Base-by-base conservation (phyloP, 2,888 invertebrate genomes). In the Plusia festucae region DNA sequence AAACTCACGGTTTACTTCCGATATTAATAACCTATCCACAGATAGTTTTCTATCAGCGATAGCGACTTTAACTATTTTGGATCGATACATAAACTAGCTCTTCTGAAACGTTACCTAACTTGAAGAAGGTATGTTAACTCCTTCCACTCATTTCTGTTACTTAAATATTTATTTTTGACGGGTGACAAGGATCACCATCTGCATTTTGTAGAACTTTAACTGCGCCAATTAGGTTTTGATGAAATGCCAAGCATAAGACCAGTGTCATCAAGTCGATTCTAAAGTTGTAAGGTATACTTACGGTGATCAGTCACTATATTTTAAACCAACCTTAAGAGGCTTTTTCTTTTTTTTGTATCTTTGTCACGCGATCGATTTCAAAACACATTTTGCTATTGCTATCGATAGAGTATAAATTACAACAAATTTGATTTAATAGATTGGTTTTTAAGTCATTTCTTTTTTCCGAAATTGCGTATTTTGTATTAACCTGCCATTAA, bases 1-100 rank as follows among this genome's bases (percentile, higher is more conserved):
- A 13, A 60, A 16, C 51, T 53, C 22, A 18, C 32, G 27, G 34
- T 60, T 49, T 34, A 40, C 40, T n/a, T 40, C 40, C n/a, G n/a
- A 40, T 40, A 40, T 40, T 15, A 40, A 40, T 40, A 15, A 34
- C 34, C 34, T 13, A 9, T 30, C 30, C 8, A 30, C 8, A 30
- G 9, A 30, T 27, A 6, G 27, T 30, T 30, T 9, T 30, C 30
- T 32, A 11, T 1, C 2, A 13, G 9, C 13, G 40, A 40, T n/a
- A n/a, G n/a, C 24, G n/a, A 40, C 3, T 5, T 40, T 40, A 7
- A n/a, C n/a, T 13, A 34, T 13, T 34, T 34, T 15, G 13, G 15
- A 34, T 15, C 13, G 13, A 15, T 13, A 32, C 13, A 32, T 13
- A 32, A 32, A 13, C 9, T 32, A 27, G 27, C 27, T 27, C 0